Evolutionary conservation across 1,140 invertebrate species (phyloP), one percentile per base, ranked within the genome.

Genomic region (Brachionus plicatilis): DNA sequence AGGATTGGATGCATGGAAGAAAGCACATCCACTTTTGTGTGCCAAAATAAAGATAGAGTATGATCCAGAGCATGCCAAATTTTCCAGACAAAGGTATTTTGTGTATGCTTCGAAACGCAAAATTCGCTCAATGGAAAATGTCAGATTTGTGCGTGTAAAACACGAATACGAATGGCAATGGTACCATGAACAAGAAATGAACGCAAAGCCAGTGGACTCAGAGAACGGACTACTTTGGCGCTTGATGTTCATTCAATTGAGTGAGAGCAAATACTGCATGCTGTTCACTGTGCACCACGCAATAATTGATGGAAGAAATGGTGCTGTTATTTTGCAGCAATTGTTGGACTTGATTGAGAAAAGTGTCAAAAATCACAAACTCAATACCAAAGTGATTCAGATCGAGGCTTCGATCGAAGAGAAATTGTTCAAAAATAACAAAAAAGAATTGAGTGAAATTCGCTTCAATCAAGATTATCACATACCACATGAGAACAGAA

Each of bases 281-380:
- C 9, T 72, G 2, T 72, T 72, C n/a, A 72, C 68, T n/a, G 41
- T 72, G 33, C 68, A 72, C 11, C 68, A 72, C 43, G 29, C 68
- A 43, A 72, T 72, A 20, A 43, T 72, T 72, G 68, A 72, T 72
- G 68, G 68, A 8, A 12, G 68, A 72, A 72, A 72, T 43, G 68
- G 17, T 4, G 17, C 68, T 7, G 68, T 72, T 47, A 20, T 72
- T 72, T 72, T 72, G 68, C 68, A 72, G 20, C 68, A 72, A 45
- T 43, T 72, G 14, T 43, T 72, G 33, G 7, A 72, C 37, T 20
- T 72, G 29, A 72, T 72, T 41, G 68, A 72, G 17, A 72, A 72
- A 72, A 41, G 33, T 17, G 20, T 72, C 33, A 41, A 72, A 72
- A 41, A 41, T 17, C 17, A 72, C 41, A 72, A 41, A 45, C 33